phyloP scores from a whole-genome alignment of 1,140 invertebrate species.

The Lasaia peninsularis region DNA sequence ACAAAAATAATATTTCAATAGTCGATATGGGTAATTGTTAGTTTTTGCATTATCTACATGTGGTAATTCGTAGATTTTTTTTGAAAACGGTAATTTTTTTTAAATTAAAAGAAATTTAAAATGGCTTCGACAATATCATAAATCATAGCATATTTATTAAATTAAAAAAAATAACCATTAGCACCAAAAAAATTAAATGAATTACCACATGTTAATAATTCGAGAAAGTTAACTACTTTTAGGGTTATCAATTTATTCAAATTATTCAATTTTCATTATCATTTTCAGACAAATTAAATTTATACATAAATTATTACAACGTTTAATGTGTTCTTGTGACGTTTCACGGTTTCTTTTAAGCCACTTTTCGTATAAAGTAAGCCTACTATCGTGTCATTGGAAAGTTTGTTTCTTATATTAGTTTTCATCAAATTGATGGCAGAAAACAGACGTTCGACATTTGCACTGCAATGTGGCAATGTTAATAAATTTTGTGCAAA shows the following conservation, averaged over 20 bases:
- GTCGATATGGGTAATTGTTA: not conserved
- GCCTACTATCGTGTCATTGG: no score
- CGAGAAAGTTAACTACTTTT: not conserved
- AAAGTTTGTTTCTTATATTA: not conserved
- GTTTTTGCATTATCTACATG: not conserved
- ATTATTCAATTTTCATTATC: not conserved
- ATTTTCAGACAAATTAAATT: not conserved
- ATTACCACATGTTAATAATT: not conserved
- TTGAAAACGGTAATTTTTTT: not conserved
- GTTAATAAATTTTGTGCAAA: slow-evolving; percentile 20
- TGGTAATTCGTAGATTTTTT: not conserved
- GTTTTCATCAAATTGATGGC: slow-evolving; percentile 14
- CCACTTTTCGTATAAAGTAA: no score
- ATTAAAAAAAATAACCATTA: not conserved
- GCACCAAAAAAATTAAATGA: not conserved
- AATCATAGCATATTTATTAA: not conserved
- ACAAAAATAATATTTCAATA: not conserved
- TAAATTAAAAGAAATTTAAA: not conserved
- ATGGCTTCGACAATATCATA: not conserved
- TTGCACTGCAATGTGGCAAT: slow-evolving; percentile 20
- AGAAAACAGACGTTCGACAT: slow-evolving; percentile 19
- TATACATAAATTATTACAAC: slow-evolving; percentile 2
- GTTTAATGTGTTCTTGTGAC: no score
- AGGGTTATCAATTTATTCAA: not conserved
- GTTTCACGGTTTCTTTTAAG: no score